phyloP scores from a whole-genome alignment of 2,888 invertebrate species.

The Tortricodes alternella region DNA sequence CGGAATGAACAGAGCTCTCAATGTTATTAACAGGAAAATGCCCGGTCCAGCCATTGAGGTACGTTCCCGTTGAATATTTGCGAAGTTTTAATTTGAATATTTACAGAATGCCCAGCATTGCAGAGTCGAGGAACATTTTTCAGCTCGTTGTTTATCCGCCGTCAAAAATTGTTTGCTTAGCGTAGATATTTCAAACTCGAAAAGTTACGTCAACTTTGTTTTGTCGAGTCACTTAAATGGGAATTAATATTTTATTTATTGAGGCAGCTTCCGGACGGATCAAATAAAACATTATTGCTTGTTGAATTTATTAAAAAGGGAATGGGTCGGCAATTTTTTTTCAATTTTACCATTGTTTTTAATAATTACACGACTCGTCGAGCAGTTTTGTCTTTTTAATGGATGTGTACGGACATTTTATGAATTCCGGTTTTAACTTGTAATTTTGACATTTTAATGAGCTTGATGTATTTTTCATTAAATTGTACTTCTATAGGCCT shows the following conservation, averaged over 20 bases:
- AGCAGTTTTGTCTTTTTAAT: neutral
- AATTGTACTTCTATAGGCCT: too few species aligned
- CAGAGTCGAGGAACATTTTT: slow-evolving; percentile 13
- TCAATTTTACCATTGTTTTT: slow-evolving; percentile 2
- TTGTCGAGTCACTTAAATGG: slow-evolving; percentile 21
- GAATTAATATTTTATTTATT: slow-evolving; percentile 22
- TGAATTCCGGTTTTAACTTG: too few species aligned
- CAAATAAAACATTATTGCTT: slow-evolving; percentile 26
- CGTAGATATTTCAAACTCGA: slow-evolving; percentile 19
- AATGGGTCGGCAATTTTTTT: neutral
- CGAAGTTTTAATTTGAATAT: slow-evolving; percentile 26
- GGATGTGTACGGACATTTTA: slow-evolving; percentile 5
- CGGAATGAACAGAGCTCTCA: slow-evolving; percentile 88
- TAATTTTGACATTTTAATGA: too few species aligned
- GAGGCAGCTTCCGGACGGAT: slow-evolving; percentile 18
- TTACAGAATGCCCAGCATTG: slow-evolving; percentile 3
- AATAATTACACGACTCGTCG: neutral
- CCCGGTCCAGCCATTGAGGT: slow-evolving; percentile 94
- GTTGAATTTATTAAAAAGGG: neutral
- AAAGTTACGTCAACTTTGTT: slow-evolving; percentile 22
- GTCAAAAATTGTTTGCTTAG: slow-evolving; percentile 24
- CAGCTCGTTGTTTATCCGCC: slow-evolving; percentile 14
- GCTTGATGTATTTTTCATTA: too few species aligned
- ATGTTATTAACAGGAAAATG: slow-evolving; percentile 92
- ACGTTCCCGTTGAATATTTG: slow-evolving; percentile 34